Percentiles rank a stretch among this genome's conserved stretches.
These are phyloP conservation scores for Pteruthius melanotis DNA, from an alignment of 2,113 vertebrate species.

Conservation along the genomic window DNA sequence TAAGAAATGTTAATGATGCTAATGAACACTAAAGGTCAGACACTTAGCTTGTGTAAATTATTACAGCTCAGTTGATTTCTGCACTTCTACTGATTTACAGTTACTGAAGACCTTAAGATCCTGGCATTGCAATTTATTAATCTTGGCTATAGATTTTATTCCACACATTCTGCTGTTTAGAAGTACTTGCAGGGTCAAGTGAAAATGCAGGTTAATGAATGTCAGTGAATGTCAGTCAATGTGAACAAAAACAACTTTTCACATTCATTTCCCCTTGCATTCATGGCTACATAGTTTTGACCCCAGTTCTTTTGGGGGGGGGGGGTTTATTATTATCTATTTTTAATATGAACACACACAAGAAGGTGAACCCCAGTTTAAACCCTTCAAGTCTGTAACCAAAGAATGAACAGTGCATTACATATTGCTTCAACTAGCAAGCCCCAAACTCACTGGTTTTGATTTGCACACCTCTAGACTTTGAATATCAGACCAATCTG, in stretches of 20 bases:
- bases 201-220: neutral
- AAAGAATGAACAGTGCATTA: neutral
- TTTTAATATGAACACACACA: neutral
- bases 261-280: neutral
- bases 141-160: neutral
- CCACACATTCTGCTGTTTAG: neutral
- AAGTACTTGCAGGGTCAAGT: neutral
- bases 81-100: conserved; percentile 8
- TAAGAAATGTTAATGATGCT: conserved; percentile 39
- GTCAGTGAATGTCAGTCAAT: neutral
- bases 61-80: conserved; percentile 8
- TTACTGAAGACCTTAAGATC: neutral
- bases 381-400: neutral
- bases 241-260: neutral
- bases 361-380: neutral
- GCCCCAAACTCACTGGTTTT: neutral
- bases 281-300: neutral
- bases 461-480: neutral
- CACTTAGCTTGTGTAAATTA: neutral
- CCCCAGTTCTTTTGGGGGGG: neutral
- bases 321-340: neutral
- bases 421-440: neutral
- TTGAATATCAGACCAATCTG: neutral
- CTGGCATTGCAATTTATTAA: neutral
- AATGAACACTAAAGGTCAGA: conserved; percentile 39